Base-by-base conservation (phyloP, 2,888 invertebrate species). In the Nysson spinosus region DNA sequence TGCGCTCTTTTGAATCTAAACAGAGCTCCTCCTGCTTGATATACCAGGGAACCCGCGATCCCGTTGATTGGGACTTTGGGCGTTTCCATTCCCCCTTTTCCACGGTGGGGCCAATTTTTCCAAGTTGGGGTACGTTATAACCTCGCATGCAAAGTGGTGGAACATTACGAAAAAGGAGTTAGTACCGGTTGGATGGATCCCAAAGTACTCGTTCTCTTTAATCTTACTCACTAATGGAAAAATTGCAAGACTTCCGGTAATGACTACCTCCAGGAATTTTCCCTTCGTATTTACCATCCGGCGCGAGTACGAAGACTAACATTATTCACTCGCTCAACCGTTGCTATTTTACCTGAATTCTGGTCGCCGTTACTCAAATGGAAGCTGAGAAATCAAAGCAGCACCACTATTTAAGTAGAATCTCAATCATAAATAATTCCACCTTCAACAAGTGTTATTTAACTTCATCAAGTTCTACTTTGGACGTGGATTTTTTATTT, bases 1-100 rank as follows among this genome's bases (percentile, higher is more conserved):
- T 70, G 50, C 54, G 35, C 40, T 62, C 74, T 62, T 62, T 74
- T 70, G 24, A 72, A 74, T 66, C 62, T 70, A 74, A 66, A 72
- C 71, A 62, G 52, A 50, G 28, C 39, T 49, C 9, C 51, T 14
- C 34, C 42, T 49, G 20, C 46, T 47, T 26, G 49, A 61, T 56
- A 42, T 34, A 50, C 56, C 34, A 28, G 26, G 5, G 34, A 20
- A 4, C 2, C 34, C 46, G 43, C 49, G 47, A 69, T 61, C 34
- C 46, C 65, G 51, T 57, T 69, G 65, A 72, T 74, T 74, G 74
- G 55, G 35, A 70, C 44, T 69, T 57, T 40, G 62, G 19, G 17
- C 43, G 22, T 34, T 39, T 14, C 19, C 17, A 5, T 30, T 24
- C 47, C 50, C 22, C 14, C 32, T 34, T 24, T 28, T 35, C n/a